A percentile compares a stretch with the other conserved stretches of the same genome.
Evolutionary conservation across 2,113 vertebrate genomes (phyloP).

Genomic region (Salvator merianae): DNA sequence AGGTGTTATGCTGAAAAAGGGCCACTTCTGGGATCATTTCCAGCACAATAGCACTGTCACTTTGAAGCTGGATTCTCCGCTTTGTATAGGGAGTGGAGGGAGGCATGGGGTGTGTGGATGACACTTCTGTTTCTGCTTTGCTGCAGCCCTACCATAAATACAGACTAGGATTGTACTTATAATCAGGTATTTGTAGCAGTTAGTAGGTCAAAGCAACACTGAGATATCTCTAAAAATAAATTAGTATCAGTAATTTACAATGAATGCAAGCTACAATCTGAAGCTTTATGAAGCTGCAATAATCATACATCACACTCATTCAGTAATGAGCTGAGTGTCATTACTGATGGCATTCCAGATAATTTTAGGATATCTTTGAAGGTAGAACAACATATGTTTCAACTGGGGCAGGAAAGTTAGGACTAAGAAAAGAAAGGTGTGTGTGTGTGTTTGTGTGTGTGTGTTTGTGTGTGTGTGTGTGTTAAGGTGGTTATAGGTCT

Average conservation of each 20-base stretch:
- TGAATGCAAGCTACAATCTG: constrained; percentile 14
- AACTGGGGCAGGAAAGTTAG: background rate
- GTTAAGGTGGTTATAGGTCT: no score
- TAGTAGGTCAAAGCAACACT: background rate
- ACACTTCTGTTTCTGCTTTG: no score
- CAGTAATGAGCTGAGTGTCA: background rate
- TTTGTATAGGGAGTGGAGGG: no score
- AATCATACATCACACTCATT: background rate
- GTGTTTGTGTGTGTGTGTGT: no score
- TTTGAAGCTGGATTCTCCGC: no score
- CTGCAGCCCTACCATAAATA: no score
- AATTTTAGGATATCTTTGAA: background rate
- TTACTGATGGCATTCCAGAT: background rate
- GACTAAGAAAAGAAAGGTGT: no score
- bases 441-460: no score
- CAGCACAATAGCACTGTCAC: no score
- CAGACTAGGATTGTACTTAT: background rate
- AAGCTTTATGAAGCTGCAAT: background rate
- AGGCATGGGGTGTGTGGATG: no score
- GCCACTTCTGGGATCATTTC: no score
- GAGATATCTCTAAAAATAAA: background rate
- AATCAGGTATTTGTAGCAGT: background rate
- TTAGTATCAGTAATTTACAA: constrained; percentile 12
- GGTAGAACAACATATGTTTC: background rate
- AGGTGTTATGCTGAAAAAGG: no score